Evolutionary conservation across 2,888 invertebrate genomes (phyloP).

Genomic region (Andrena camellia): DNA sequence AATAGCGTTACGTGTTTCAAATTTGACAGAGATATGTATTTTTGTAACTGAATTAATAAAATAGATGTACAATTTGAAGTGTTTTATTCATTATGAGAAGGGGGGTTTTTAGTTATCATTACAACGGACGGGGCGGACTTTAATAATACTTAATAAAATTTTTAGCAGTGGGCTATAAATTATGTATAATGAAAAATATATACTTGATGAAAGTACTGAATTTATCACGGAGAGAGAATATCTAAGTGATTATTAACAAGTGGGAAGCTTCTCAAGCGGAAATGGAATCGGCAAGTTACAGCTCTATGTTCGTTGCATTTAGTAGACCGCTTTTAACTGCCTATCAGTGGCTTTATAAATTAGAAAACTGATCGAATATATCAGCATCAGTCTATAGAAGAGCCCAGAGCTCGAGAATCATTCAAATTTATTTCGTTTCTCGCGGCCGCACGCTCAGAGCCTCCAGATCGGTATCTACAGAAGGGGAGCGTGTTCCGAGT

Average conservation of each 20-base stretch:
- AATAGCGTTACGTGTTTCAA: slow-evolving; percentile 44
- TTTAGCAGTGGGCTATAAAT: not conserved
- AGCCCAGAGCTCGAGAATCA: not conserved
- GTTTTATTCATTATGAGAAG: not conserved
- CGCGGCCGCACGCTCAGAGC: not conserved
- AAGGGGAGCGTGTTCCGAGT: slow-evolving; percentile 14
- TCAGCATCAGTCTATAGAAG: not conserved
- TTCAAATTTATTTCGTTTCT: slow-evolving; percentile 27
- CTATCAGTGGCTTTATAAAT: slow-evolving; percentile 6
- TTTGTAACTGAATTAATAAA: slow-evolving; percentile 41
- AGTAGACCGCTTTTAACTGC: not conserved
- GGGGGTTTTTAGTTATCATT: not conserved
- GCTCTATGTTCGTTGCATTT: not conserved
- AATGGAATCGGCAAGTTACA: not conserved
- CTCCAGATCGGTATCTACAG: not conserved
- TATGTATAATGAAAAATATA: not conserved
- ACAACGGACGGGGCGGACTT: no score
- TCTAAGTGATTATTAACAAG: not conserved
- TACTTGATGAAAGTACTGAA: not conserved
- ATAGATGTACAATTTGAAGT: not conserved
- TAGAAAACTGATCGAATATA: slow-evolving; percentile 23
- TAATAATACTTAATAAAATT: no score
- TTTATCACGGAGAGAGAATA: not conserved
- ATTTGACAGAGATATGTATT: slow-evolving; percentile 30
- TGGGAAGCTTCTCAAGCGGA: not conserved